Conservation (phyloP, 2,113 vertebrate species). For the Apeltes quadracus region DNA sequence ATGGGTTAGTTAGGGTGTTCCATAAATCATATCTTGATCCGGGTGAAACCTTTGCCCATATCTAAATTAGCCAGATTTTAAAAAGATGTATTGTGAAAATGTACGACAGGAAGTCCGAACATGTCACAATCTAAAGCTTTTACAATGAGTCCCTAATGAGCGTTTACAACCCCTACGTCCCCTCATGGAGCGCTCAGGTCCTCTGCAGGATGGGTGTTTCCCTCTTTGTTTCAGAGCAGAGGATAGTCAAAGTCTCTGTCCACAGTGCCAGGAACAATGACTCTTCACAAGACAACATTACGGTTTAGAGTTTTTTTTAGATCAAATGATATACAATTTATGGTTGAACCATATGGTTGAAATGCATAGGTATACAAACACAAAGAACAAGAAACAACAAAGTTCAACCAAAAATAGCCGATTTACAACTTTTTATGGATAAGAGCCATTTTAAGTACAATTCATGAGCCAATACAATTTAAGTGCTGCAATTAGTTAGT, state of each 20-base stretch:
- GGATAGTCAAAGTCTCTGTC: not conserved
- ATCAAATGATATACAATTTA: not conserved
- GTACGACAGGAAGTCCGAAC: not conserved
- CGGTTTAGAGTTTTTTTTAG: not conserved
- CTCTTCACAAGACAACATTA: not conserved
- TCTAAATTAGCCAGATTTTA: not conserved
- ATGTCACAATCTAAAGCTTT: conserved; percentile 6
- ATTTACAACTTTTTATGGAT: no score
- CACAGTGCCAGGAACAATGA: not conserved
- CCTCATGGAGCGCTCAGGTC: conserved; percentile 35
- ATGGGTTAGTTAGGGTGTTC: no score
- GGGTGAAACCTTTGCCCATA: not conserved
- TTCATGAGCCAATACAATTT: no score
- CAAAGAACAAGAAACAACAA: no score
- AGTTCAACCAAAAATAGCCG: no score
- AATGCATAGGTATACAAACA: no score
- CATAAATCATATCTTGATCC: no score
- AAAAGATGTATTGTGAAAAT: conserved; percentile 58
- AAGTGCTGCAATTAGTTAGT: no score
- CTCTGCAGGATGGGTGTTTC: conserved; percentile 47
- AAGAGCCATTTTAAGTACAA: no score
- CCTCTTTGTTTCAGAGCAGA: conserved; percentile 48
- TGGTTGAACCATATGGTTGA: no score
- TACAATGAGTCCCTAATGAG: conserved; percentile 34
- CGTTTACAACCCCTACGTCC: conserved; percentile 50